Percentiles rank a stretch among this genome's conserved stretches.
phyloP scores from a whole-genome alignment of 1,140 invertebrate genomes.

The Sycophila sp. region DNA sequence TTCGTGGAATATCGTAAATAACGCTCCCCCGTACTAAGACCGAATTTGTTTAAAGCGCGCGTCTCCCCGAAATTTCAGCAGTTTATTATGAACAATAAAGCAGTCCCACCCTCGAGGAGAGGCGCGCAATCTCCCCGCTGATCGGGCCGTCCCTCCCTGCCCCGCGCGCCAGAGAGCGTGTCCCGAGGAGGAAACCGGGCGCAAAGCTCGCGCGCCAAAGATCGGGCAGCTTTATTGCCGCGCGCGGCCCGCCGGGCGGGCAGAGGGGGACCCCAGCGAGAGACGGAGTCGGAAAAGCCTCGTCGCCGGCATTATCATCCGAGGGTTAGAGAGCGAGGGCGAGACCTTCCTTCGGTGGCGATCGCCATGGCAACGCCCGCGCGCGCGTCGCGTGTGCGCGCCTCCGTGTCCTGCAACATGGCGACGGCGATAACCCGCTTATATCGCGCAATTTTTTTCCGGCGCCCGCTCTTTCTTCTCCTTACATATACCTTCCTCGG shows the following conservation, averaged over 20 bases:
- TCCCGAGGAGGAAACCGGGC: neutral
- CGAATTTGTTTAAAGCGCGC: no score
- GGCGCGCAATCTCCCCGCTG: neutral
- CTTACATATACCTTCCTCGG: no score
- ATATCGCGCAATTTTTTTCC: slow-evolving; percentile 29
- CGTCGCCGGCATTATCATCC: slow-evolving; percentile 57
- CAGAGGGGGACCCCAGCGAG: neutral
- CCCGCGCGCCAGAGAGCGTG: slow-evolving; percentile 41
- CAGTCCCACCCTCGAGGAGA: neutral
- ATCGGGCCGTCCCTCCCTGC: neutral
- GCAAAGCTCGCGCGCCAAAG: slow-evolving; percentile 11
- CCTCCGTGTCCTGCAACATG: slow-evolving; percentile 58
- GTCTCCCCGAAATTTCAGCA: no score
- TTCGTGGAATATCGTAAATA: no score
- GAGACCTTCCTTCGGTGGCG: slow-evolving; percentile 50
- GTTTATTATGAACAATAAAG: neutral
- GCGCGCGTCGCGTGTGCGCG: slow-evolving; percentile 21
- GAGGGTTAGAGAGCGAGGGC: slow-evolving; percentile 62
- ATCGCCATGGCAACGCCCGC: slow-evolving; percentile 64
- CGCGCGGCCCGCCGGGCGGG: slow-evolving; percentile 55
- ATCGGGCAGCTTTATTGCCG: slow-evolving; percentile 58
- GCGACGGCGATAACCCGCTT: slow-evolving; percentile 55
- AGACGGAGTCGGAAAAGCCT: slow-evolving; percentile 9
- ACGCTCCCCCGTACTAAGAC: no score
- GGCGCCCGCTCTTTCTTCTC: slow-evolving; percentile 8